A percentile compares a stretch with the other conserved stretches of the same genome.
These are phyloP conservation scores for Lagocephalus sceleratus DNA, from an alignment of 2,797 vertebrate species.

Conservation along the genomic window DNA sequence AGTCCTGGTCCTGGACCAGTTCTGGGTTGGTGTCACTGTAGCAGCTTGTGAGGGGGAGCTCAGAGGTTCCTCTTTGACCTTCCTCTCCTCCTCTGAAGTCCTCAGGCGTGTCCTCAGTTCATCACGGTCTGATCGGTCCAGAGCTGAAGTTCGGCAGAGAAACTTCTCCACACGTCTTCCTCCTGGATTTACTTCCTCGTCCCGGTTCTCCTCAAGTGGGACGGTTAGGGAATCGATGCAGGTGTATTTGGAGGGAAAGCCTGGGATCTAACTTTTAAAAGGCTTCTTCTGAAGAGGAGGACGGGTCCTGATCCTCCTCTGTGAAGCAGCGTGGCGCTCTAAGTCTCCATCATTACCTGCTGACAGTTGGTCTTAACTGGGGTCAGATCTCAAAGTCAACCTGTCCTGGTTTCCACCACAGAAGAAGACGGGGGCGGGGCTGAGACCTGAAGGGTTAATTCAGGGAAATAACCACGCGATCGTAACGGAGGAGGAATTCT, in stretches of 20 bases:
- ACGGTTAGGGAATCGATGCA: constrained; percentile 51
- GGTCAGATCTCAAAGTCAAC: constrained; percentile 63
- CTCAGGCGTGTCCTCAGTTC: no score
- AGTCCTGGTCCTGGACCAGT: no score
- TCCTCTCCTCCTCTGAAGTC: no score
- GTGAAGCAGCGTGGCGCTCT: constrained; percentile 53
- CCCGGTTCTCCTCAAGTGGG: constrained; percentile 24
- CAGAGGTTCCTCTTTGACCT: no score
- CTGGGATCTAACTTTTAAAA: constrained; percentile 65
- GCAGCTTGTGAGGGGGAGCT: no score
- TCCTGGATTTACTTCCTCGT: constrained; percentile 34
- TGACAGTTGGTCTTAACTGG: constrained; percentile 57
- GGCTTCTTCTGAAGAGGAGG: constrained; percentile 59
- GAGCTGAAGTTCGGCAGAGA: neutral
- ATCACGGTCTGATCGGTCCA: neutral
- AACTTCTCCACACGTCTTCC: constrained; percentile 4
- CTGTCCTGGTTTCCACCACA: constrained; percentile 49
- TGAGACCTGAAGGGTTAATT: no score
- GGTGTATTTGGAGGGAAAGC: constrained; percentile 52
- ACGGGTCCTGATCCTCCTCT: constrained; percentile 54
- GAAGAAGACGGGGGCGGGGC: constrained; percentile 18
- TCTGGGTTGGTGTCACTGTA: no score
- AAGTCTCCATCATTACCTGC: constrained; percentile 65
- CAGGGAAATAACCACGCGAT: no score
- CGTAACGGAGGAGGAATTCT: no score